Percentiles rank a stretch among this genome's conserved stretches.
Conservation (phyloP, 1,140 invertebrate genomes). For the Drosophila malerkotliana region DNA sequence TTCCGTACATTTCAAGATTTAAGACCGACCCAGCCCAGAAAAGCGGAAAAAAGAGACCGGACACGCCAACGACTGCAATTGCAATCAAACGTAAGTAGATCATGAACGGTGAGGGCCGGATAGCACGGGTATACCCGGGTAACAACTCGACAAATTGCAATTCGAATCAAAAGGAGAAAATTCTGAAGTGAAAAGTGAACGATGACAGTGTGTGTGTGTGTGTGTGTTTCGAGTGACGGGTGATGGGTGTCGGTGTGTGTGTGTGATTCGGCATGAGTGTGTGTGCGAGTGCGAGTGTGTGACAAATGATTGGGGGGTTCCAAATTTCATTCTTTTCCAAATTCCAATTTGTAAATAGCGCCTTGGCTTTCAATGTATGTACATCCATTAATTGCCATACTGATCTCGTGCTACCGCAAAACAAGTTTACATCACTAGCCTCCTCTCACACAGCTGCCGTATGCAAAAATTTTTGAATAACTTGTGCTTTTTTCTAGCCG, state of each 20-base stretch:
- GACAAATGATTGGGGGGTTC: constrained; percentile 60
- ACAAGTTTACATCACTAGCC: constrained; percentile 1
- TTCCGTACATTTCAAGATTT: constrained; percentile 70
- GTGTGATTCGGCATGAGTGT: constrained; percentile 17
- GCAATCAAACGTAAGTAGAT: constrained; percentile 65
- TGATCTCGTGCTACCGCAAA: not conserved
- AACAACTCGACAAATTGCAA: constrained; percentile 13
- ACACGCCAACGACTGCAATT: constrained; percentile 42
- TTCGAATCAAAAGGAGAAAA: constrained; percentile 70
- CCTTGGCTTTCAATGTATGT: constrained; percentile 35
- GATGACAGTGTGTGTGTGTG: constrained; percentile 44
- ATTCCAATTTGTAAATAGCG: constrained; percentile 4
- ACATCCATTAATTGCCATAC: constrained; percentile 5
- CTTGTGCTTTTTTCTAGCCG: not conserved
- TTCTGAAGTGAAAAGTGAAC: constrained; percentile 80
- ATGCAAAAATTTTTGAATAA: constrained; percentile 18
- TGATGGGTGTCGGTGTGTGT: constrained; percentile 13
- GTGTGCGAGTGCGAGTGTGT: constrained; percentile 19
- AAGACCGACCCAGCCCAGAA: constrained; percentile 73
- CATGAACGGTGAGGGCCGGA: not conserved
- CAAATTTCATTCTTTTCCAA: constrained; percentile 61
- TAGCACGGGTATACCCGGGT: not conserved
- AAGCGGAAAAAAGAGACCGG: constrained; percentile 56
- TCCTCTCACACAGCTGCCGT: constrained; percentile 1
- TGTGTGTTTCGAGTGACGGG: constrained; percentile 12